Conservation (phyloP, 2,113 vertebrate genomes). For the Oncorhynchus masou region DNA sequence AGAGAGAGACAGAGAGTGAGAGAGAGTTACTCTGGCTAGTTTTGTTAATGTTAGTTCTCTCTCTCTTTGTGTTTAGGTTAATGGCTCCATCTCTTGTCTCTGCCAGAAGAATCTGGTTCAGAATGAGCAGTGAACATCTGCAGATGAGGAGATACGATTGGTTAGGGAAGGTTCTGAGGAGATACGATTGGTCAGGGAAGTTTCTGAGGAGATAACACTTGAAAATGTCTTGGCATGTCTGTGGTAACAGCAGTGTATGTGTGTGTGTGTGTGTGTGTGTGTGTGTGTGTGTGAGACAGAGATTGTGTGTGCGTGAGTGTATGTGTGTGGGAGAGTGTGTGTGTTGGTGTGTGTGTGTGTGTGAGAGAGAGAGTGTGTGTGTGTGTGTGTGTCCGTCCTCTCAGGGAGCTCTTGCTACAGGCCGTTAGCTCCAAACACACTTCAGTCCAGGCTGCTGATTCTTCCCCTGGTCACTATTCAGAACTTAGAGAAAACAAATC, state of each 20-base stretch:
- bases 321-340: too few species aligned
- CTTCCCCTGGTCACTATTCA: conserved; percentile 94
- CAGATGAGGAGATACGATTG: conserved; percentile 60
- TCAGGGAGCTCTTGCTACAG: conserved; percentile 83
- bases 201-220: conserved; percentile 70
- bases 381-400: conserved; percentile 22
- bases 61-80: neutral
- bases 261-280: too few species aligned
- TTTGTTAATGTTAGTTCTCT: conserved; percentile 2
- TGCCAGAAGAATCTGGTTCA: conserved; percentile 53
- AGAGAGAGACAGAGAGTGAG: too few species aligned
- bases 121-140: conserved; percentile 68
- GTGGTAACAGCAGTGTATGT: conserved; percentile 58
- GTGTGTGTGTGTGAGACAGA: too few species aligned
- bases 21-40: too few species aligned
- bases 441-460: conserved; percentile 91
- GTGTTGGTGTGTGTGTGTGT: too few species aligned
- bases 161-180: conserved; percentile 55
- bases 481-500: conserved; percentile 74
- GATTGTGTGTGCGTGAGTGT: too few species aligned
- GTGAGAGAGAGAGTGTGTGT: too few species aligned
- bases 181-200: conserved; percentile 46
- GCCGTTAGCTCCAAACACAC: conserved; percentile 89
- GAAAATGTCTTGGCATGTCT: conserved; percentile 74
- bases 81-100: neutral